Evolutionary conservation across 2,888 invertebrate species (phyloP), one percentile per base, ranked within the genome.

Genomic region (Teleogryllus oceanicus): DNA sequence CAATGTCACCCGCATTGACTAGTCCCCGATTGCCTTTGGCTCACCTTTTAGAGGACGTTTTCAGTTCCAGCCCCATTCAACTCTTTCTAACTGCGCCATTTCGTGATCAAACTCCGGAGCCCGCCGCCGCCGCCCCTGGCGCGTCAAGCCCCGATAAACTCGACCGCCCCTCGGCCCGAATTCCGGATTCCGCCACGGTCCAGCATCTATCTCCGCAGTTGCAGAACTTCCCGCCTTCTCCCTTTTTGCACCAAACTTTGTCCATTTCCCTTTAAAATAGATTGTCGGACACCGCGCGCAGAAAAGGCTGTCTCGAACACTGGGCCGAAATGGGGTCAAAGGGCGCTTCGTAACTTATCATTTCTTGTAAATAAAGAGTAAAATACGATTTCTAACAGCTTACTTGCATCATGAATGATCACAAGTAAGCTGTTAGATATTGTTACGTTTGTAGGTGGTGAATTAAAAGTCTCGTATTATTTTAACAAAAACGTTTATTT

Each of bases 201-300:
- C 62, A 62, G 62, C 62, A 62, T 62, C 62, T 62, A 62, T 62
- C 62, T 62, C 62, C 62, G n/a, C 62, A 62, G 62, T 62, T 62
- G 13, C n/a, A n/a, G 13, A n/a, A 62, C 62, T 62, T 62, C n/a
- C 62, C 13, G n/a, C 62, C 62, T 62, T n/a, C 16, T 62, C 62
- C n/a, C 62, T 62, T 62, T 62, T 62, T 18, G 16, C 13, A n/a
- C 62, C 16, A 62, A 62, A 62, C 62, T 62, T 62, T 62, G 62
- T 11, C 62, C 62, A 62, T 62, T 62, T 62, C 62, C 13, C 62
- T 62, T 62, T 62, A 62, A 62, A 62, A 62, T 62, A 62, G 62
- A 62, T 62, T 62, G 62, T 62, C 62, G 62, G 62, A 62, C 37
- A 37, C 37, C 37, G 37, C 37, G 5, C 37, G 37, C 37, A 37